Base-by-base conservation (phyloP, 2,113 vertebrate species). In the Peucedramus taeniatus region DNA sequence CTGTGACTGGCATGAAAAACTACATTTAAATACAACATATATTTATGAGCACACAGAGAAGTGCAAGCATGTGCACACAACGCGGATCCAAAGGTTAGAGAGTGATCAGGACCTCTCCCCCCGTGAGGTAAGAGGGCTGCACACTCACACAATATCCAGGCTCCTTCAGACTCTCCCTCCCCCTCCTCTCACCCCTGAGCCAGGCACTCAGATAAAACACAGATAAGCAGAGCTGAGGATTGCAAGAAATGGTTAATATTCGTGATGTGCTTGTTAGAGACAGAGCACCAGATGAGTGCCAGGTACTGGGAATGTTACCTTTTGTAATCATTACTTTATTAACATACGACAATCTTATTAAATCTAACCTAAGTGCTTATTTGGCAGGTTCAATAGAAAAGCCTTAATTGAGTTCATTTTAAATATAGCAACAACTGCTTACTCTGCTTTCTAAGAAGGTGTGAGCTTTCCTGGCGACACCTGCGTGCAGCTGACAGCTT, bases 381-480 rank as follows among this genome's bases (percentile, higher is more conserved):
- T 90, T 96, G 96, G 93, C 96, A 96, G 86, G 72, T 96, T 96
- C 96, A 95, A 75, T 89, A 94, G 92, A 96, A 97, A 96, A 97
- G 47, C 86, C 89, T 93, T 95, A 96, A 97, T 95, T 96, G 96
- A 92, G 95, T 86, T 78, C 8, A 0, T 60, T 94, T 97, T 92
- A 96, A 96, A 96, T 90, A 84, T 71, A 96, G 96, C 92, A 93
- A 89, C 96, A 84, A 90, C 94, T 94, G 96, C 94, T 97, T 96
- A 95, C 94, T 64, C 83, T 89, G 96, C 96, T 92, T 89, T 95
- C 96, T 76, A 91, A 93, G 92, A 95, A 95, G 96, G 96, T 95
- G 88, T 22, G 83, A 93, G 69, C 72, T 45, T 75, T 90, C 72
- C 79, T 47, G 83, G 90, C 1, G 8, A 61, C 90, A 93, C 95